Evolutionary conservation across 2,888 invertebrate genomes (phyloP).

Genomic region (Ferdinandea cuprea): DNA sequence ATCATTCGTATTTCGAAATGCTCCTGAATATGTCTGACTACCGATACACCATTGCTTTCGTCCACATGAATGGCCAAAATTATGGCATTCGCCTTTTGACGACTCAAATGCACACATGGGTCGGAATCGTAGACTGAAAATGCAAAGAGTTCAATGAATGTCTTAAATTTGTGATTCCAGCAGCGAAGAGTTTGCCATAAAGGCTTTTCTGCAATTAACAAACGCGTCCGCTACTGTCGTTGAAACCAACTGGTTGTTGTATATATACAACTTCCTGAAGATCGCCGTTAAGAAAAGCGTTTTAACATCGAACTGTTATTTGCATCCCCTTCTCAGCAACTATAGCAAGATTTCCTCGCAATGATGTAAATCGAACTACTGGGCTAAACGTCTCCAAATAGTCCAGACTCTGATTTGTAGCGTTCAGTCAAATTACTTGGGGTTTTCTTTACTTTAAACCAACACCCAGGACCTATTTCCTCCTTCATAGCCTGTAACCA

Average conservation of each 20-base stretch:
- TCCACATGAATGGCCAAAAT: slow-evolving; percentile 76
- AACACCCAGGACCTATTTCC: slow-evolving; percentile 9
- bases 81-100: slow-evolving; percentile 15
- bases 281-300: no score
- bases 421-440: slow-evolving; percentile 10
- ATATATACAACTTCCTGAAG: no score
- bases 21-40: slow-evolving; percentile 31
- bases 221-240: no score
- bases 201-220: neutral
- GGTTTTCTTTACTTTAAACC: neutral
- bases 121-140: slow-evolving; percentile 73
- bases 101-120: slow-evolving; percentile 74
- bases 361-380: neutral
- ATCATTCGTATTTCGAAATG: no score
- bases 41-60: slow-evolving; percentile 35
- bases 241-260: no score
- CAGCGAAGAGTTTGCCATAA: slow-evolving; percentile 18
- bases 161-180: neutral
- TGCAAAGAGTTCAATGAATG: slow-evolving; percentile 54
- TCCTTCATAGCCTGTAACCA: slow-evolving; percentile 29
- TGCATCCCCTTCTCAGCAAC: neutral
- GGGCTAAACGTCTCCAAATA: slow-evolving; percentile 29
- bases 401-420: slow-evolving; percentile 59
- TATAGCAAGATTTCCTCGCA: neutral
- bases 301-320: no score